Evolutionary conservation across 2,888 invertebrate genomes (phyloP).

Genomic region (Drosophila heteroneura): DNA sequence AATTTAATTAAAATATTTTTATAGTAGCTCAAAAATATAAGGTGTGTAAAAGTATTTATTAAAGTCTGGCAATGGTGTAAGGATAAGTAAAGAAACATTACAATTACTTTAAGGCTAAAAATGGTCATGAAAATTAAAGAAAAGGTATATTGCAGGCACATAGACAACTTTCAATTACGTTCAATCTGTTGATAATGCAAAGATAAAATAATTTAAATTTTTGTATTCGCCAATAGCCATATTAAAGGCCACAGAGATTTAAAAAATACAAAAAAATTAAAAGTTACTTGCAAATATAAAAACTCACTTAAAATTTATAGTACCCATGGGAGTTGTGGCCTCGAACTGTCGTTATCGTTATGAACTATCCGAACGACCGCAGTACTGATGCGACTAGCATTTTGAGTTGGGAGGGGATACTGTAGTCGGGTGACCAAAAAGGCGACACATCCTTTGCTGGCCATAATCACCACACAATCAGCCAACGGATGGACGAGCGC

Average conservation of each 20-base stretch:
- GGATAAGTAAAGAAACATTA: conserved; percentile 31
- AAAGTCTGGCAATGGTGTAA: conserved; percentile 11
- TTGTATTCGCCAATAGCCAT: neutral
- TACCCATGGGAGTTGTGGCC: conserved; percentile 46
- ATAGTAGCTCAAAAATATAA: conserved; percentile 49
- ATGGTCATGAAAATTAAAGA: neutral
- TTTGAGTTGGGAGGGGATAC: neutral
- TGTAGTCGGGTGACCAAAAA: conserved; percentile 53
- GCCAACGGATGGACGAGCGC: conserved; percentile 58
- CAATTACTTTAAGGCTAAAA: conserved; percentile 10
- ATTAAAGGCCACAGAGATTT: neutral
- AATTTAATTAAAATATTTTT: conserved; percentile 80
- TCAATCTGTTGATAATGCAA: neutral
- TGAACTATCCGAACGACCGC: conserved; percentile 55
- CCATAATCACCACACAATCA: conserved; percentile 77
- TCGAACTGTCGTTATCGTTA: conserved; percentile 49
- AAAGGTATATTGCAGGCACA: neutral
- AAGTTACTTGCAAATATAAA: conserved; percentile 4
- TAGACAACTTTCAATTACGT: neutral
- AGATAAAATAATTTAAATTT: neutral
- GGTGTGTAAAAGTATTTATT: conserved; percentile 48
- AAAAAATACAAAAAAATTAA: neutral
- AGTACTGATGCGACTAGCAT: neutral
- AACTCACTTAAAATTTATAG: conserved; percentile 35
- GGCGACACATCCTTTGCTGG: conserved; percentile 70